Evolutionary conservation across 1,140 invertebrate species (phyloP).

Genomic region (Metaphire vulgaris): DNA sequence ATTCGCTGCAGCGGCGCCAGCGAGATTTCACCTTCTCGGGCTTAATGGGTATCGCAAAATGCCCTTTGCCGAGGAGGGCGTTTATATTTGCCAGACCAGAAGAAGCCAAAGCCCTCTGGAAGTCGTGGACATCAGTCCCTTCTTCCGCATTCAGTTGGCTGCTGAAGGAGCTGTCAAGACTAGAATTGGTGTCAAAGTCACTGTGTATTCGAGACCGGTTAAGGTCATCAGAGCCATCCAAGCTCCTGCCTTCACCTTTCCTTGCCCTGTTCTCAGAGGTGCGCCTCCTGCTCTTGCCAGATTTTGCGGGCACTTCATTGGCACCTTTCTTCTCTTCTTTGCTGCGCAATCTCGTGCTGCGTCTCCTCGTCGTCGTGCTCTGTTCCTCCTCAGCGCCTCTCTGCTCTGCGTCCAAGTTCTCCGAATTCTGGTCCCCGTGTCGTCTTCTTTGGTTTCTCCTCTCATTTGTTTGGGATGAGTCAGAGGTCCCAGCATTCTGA

Average conservation of each 20-base stretch:
- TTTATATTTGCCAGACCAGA: not conserved
- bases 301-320: not conserved
- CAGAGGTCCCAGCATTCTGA: not conserved
- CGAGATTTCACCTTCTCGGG: conserved; percentile 78
- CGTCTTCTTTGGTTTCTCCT: not conserved
- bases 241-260: not conserved
- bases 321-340: conserved; percentile 7
- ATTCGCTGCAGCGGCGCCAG: conserved; percentile 73
- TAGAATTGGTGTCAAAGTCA: not conserved
- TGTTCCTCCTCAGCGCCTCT: not conserved
- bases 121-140: not conserved
- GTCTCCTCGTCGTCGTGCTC: not conserved
- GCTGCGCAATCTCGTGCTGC: conserved; percentile 11
- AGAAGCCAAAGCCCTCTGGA: not conserved
- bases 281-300: not conserved
- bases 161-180: not conserved
- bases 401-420: not conserved
- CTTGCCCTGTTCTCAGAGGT: not conserved
- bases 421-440: not conserved
- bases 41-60: conserved; percentile 47
- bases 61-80: not conserved
- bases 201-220: not conserved
- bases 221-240: not conserved
- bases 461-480: not conserved
- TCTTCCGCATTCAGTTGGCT: not conserved